These are phyloP conservation scores for Cariama cristata DNA, from an alignment of 2,113 vertebrate species.

Conservation along the genomic window DNA sequence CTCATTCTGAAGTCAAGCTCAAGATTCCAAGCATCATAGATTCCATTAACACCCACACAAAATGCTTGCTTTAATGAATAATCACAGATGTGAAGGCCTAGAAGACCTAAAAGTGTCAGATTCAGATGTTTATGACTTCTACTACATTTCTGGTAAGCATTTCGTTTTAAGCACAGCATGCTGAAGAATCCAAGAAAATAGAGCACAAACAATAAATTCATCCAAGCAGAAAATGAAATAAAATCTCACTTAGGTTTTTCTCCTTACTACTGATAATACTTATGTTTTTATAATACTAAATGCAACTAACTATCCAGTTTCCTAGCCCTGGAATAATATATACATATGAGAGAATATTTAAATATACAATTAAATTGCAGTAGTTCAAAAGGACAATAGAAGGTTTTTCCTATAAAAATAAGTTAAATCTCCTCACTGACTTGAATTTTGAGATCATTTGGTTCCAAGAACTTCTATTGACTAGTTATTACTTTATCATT, in stretches of 20 bases:
- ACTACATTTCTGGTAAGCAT: background rate
- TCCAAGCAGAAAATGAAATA: background rate
- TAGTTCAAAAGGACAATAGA: background rate
- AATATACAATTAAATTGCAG: background rate
- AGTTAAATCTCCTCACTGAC: background rate
- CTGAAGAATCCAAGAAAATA: background rate
- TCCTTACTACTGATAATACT: background rate
- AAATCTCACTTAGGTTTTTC: background rate
- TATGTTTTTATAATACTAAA: background rate
- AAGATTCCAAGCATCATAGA: background rate
- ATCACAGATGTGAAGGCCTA: background rate
- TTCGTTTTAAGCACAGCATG: background rate
- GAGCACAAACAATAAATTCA: background rate
- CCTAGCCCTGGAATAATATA: background rate
- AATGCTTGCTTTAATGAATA: background rate
- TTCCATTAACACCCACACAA: background rate
- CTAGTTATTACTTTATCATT: background rate
- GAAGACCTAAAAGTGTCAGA: background rate
- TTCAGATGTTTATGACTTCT: background rate
- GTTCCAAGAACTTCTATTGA: background rate
- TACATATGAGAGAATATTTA: background rate
- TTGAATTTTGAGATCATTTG: background rate
- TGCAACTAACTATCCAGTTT: background rate
- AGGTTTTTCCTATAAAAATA: background rate
- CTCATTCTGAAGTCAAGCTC: background rate